These are phyloP conservation scores for Ridgeia piscesae DNA, from an alignment of 1,140 invertebrate genomes.

Conservation along the genomic window DNA sequence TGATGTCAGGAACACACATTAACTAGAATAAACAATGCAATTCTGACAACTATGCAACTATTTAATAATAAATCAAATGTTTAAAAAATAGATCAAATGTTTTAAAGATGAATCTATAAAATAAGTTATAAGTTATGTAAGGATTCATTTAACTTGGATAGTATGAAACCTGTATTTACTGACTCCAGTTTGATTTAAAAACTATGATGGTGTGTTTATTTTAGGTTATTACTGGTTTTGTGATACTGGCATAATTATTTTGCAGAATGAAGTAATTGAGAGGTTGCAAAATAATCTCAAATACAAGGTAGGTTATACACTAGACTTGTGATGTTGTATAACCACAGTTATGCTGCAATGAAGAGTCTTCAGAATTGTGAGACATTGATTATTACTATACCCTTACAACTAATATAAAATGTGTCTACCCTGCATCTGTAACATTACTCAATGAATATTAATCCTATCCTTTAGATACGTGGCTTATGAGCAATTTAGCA, in stretches of 20 bases:
- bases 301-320: slow-evolving; percentile 13
- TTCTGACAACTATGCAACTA: neutral
- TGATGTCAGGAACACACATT: neutral
- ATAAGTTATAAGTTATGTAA: neutral
- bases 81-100: neutral
- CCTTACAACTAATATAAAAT: neutral
- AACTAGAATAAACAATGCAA: neutral
- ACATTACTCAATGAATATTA: neutral
- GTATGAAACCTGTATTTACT: neutral
- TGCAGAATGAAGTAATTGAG: neutral
- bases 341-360: neutral
- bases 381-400: neutral
- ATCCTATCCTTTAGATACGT: neutral
- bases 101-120: neutral
- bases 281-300: slow-evolving; percentile 23
- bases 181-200: neutral
- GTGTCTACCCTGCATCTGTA: neutral
- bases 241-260: neutral
- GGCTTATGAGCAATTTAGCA: neutral
- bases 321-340: neutral
- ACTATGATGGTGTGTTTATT: neutral
- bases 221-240: neutral
- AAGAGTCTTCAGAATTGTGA: neutral
- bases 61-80: too few relatives aligned
- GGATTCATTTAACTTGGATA: neutral